Evolutionary conservation across 37 sponge, comb jelly and placozoan species (phyloP), one percentile per base, ranked within the genome.

Genomic region (Tethya wilhelma): DNA sequence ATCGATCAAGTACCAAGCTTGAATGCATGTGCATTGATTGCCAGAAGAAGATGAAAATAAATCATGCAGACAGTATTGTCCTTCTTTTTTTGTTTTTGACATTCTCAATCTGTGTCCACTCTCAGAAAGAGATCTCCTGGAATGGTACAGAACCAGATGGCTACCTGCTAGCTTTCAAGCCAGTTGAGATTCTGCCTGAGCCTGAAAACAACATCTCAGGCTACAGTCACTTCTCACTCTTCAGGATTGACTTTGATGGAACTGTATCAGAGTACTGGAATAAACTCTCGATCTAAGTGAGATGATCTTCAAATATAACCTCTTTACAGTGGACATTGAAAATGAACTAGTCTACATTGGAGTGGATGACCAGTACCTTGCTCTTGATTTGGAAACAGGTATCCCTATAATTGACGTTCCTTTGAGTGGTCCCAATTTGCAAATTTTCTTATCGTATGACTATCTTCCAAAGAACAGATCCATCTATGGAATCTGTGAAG

Each of bases 161-260:
- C 8, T 62, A 62, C 28, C 63, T 62, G 63, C 63, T 62, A 8
- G 63, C 25, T n/a, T 8, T 62, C 7, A 62, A n/a, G 28, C 25
- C 22, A 7, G n/a, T n/a, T n/a, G n/a, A n/a, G n/a, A 7, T 62
- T 26, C 63, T n/a, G 28, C 7, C 7, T 62, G 63, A 62, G 25
- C 23, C 7, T 8, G 25, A 14, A 62, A 25, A 62, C 7, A 12
- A 7, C 9, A 7, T 7, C 22, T n/a, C 7, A 8, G 9, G 22
- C 63, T 62, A 62, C 28, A 62, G 22, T n/a, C 63, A 62, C 22
- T 14, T n/a, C 63, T 62, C 63, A n/a, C 63, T 62, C 63, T 62
- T 62, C 63, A 62, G 22, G 63, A 62, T 62, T 26, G 63, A n/a
- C 7, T 62, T 62, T n/a, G 28, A 62, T 62, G 63, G 63, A 62